A percentile compares a stretch with the other conserved stretches of the same genome.
These are phyloP conservation scores for Hypsopygia costalis DNA, from an alignment of 2,888 invertebrate species.

Conservation along the genomic window DNA sequence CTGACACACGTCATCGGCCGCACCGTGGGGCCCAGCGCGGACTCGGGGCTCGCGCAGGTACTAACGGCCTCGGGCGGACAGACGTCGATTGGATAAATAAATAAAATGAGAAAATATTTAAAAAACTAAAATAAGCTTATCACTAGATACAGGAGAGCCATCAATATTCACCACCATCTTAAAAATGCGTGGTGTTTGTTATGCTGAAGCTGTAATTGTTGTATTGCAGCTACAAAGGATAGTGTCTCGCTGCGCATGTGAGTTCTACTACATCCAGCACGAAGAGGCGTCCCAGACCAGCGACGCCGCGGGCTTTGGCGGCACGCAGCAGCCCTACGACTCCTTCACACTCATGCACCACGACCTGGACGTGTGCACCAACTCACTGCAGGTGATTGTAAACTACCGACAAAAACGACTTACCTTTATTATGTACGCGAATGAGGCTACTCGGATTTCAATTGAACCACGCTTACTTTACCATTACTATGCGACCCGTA, in stretches of 20 bases:
- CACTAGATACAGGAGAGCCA: too few species aligned
- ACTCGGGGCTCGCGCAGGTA: slow-evolving; percentile 69
- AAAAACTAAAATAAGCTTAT: too few species aligned
- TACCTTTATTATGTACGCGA: too few species aligned
- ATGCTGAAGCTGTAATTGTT: too few species aligned
- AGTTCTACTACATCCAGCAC: slow-evolving; percentile 97
- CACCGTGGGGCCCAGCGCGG: slow-evolving; percentile 96
- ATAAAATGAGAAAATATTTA: too few species aligned
- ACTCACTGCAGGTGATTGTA: slow-evolving; percentile 91
- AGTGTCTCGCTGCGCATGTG: slow-evolving; percentile 98
- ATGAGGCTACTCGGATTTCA: too few species aligned
- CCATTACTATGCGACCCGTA: too few species aligned
- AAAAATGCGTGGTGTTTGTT: too few species aligned
- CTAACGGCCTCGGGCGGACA: slow-evolving; percentile 88
- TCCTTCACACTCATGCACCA: slow-evolving; percentile 99
- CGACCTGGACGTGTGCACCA: slow-evolving; percentile 98
- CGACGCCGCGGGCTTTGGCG: slow-evolving; percentile 84
- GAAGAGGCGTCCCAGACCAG: slow-evolving; percentile 88
- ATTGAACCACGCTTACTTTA: too few species aligned
- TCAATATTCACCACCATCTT: too few species aligned
- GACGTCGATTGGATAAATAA: too few species aligned
- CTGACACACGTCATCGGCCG: neutral
- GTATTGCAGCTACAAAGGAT: slow-evolving; percentile 94
- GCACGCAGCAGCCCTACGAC: slow-evolving; percentile 92
- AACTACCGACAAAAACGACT: too few species aligned